These are phyloP conservation scores for Triplophysa siluroides DNA, from an alignment of 2,113 vertebrate species.

Conservation along the genomic window DNA sequence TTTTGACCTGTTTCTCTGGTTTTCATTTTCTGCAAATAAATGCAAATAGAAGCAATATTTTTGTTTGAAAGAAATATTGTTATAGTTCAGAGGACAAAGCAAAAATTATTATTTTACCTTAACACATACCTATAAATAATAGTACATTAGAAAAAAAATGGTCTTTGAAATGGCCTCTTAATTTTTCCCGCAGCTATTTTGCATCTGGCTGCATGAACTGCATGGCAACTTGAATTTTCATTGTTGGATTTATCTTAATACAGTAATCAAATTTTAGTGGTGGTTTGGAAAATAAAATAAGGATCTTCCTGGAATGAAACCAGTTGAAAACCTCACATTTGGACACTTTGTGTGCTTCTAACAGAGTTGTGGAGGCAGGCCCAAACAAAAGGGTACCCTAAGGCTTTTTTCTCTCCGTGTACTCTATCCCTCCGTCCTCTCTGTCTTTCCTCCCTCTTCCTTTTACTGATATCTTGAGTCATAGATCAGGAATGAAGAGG, in stretches of 20 bases:
- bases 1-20: too few relatives aligned
- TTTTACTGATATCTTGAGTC: constrained; percentile 24
- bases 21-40: too few relatives aligned
- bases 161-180: too few relatives aligned
- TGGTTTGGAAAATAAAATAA: neutral
- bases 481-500: constrained; percentile 12
- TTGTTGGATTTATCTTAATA: neutral
- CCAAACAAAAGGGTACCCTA: constrained; percentile 41
- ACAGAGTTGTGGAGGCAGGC: constrained; percentile 34
- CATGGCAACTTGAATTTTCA: too few relatives aligned
- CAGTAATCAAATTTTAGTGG: neutral
- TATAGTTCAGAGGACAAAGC: too few relatives aligned
- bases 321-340: neutral
- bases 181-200: too few relatives aligned
- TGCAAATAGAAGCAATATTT: too few relatives aligned
- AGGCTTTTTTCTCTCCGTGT: constrained; percentile 5
- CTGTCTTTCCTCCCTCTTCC: neutral
- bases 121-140: too few relatives aligned
- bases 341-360: neutral
- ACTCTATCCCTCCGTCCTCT: neutral
- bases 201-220: too few relatives aligned
- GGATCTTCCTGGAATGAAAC: constrained; percentile 12
- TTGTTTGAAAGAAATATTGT: too few relatives aligned
- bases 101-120: too few relatives aligned
- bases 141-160: too few relatives aligned